Evolutionary conservation across 2,113 vertebrate species (phyloP).

Genomic region (Cromileptes altivelis): DNA sequence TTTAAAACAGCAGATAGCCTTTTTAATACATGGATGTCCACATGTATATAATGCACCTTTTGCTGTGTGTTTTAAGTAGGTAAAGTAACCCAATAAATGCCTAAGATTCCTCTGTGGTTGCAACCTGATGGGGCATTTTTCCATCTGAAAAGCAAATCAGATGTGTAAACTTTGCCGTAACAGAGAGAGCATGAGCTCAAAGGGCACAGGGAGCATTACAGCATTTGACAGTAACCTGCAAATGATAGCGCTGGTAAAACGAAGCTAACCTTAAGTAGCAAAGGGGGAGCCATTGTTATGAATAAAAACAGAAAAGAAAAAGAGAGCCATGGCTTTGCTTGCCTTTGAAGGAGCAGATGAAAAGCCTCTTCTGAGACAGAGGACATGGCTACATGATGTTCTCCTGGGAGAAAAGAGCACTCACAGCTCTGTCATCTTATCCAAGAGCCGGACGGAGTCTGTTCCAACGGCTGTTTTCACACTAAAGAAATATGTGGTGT

Average conservation of each 20-base stretch:
- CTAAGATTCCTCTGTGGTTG: background rate
- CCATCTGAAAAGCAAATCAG: conserved; percentile 42
- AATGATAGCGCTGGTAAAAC: conserved; percentile 42
- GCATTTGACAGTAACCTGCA: conserved; percentile 52
- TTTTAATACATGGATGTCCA: background rate
- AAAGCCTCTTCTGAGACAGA: conserved; percentile 47
- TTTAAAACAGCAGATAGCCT: background rate
- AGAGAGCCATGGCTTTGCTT: conserved; percentile 14
- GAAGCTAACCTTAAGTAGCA: conserved; percentile 16
- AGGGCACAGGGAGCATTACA: conserved; percentile 20
- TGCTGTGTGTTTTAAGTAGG: background rate
- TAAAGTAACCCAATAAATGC: background rate
- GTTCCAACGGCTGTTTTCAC: conserved; percentile 15
- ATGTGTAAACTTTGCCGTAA: conserved; percentile 8
- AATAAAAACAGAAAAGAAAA: conserved; percentile 55
- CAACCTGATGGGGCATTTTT: background rate
- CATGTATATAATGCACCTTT: background rate
- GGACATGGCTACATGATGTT: conserved; percentile 26
- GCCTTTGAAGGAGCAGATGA: conserved; percentile 59
- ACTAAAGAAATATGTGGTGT: conserved; percentile 9
- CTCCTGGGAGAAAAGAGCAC: conserved; percentile 39
- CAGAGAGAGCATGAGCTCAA: conserved; percentile 21
- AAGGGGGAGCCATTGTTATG: conserved; percentile 26
- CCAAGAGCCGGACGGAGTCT: conserved; percentile 32
- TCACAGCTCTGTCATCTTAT: conserved; percentile 39